phyloP scores from a whole-genome alignment of 2,113 vertebrate species.

The Cichladusa arquata region DNA sequence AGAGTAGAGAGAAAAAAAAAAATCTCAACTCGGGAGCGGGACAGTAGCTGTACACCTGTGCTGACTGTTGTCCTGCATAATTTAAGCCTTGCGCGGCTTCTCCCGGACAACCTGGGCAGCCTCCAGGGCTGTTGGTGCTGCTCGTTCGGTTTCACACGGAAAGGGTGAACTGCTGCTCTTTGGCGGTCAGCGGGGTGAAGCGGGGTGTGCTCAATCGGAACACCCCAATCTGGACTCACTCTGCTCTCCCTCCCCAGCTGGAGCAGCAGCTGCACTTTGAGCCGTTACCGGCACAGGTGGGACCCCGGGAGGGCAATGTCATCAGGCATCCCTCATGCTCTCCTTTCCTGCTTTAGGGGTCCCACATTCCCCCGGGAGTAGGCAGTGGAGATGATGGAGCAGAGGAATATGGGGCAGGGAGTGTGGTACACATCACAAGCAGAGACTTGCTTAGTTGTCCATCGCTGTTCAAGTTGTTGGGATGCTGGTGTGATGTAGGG shows the following conservation, averaged over 20 bases:
- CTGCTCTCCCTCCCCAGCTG: neutral
- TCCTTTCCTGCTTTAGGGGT: neutral
- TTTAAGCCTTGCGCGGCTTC: neutral
- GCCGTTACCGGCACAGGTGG: neutral
- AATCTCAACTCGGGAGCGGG: rapidly evolving
- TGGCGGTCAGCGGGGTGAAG: neutral
- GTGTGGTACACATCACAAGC: neutral
- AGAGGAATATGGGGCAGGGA: neutral
- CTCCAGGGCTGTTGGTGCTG: neutral
- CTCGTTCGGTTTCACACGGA: neutral
- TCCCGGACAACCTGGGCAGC: neutral
- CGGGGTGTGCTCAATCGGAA: neutral
- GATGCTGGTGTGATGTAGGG: rapidly evolving
- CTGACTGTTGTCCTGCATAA: neutral
- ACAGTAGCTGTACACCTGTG: neutral
- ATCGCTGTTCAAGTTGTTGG: neutral
- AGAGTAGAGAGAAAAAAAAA: neutral
- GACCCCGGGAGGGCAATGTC: rapidly evolving
- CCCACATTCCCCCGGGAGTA: rapidly evolving
- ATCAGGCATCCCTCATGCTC: rapidly evolving
- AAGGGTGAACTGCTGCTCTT: neutral
- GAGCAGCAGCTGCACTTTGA: neutral
- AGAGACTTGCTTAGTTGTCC: neutral
- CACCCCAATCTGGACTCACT: neutral
- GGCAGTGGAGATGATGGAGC: neutral